Evolutionary conservation across 1,140 invertebrate genomes (phyloP).

Genomic region (Dendroctonus valens): DNA sequence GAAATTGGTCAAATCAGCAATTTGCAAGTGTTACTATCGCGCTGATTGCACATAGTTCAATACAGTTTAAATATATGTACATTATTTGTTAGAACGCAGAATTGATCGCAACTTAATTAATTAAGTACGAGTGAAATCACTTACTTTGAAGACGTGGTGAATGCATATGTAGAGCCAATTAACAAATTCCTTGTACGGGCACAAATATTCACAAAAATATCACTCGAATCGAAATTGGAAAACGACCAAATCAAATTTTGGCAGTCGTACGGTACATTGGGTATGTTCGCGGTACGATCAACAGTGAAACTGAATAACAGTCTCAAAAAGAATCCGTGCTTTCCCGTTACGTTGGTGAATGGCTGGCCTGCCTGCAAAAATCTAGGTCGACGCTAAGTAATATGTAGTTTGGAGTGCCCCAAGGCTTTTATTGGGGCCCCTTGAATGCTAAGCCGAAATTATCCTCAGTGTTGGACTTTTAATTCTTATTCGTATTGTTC

Average conservation of each 20-base stretch:
- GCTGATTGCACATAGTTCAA: too few species aligned
- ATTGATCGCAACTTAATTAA: too few species aligned
- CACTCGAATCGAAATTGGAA: not conserved
- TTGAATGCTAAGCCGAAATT: slow-evolving; percentile 12
- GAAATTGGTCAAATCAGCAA: too few species aligned
- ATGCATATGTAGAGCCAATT: not conserved
- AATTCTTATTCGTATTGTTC: not conserved
- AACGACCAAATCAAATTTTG: slow-evolving; percentile 13
- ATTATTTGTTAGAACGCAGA: too few species aligned
- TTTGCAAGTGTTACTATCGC: too few species aligned
- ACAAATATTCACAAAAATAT: slow-evolving; percentile 7
- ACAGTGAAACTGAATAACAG: slow-evolving; percentile 39
- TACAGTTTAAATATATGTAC: too few species aligned
- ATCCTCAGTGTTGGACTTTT: slow-evolving; percentile 8
- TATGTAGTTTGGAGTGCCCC: slow-evolving; percentile 36
- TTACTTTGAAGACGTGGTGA: not conserved
- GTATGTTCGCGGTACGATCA: slow-evolving; percentile 26
- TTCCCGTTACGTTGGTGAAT: slow-evolving; percentile 40
- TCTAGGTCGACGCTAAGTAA: slow-evolving; percentile 36
- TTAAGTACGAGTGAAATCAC: not conserved
- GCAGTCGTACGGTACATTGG: slow-evolving; percentile 14
- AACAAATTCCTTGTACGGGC: slow-evolving; percentile 2
- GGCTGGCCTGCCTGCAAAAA: slow-evolving; percentile 36
- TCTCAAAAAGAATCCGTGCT: slow-evolving; percentile 36
- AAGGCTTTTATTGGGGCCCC: slow-evolving; percentile 28